phyloP scores from a whole-genome alignment of 2,113 vertebrate genomes.

The Struthio camelus region DNA sequence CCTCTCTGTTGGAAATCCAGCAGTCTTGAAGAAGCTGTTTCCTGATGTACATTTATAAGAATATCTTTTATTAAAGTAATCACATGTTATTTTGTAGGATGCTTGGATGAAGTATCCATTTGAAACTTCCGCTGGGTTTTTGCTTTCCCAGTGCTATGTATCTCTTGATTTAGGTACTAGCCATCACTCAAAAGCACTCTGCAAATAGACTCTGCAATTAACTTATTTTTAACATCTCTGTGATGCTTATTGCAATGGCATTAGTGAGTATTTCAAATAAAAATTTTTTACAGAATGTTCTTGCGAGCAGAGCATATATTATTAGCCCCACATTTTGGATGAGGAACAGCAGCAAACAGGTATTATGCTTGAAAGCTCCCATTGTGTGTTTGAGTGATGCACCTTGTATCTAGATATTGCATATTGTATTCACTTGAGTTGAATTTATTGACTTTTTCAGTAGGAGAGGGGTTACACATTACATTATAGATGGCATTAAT shows the following conservation, averaged over 20 bases:
- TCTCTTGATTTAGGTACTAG: rapidly evolving
- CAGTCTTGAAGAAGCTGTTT: too few relatives aligned
- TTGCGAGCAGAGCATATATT: not conserved
- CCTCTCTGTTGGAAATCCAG: not conserved
- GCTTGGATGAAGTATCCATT: rapidly evolving
- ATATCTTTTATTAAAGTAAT: rapidly evolving
- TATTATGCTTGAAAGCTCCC: not conserved
- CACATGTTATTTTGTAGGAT: rapidly evolving
- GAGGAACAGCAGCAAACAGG: not conserved
- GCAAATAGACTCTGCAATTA: rapidly evolving
- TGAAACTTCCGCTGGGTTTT: rapidly evolving
- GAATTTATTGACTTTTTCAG: not conserved
- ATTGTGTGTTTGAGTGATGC: rapidly evolving
- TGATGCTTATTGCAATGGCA: rapidly evolving
- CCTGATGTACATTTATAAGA: rapidly evolving
- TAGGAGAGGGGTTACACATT: not conserved
- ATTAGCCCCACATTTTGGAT: rapidly evolving
- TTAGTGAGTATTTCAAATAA: not conserved
- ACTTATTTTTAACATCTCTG: rapidly evolving
- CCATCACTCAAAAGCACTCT: rapidly evolving
- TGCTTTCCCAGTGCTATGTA: rapidly evolving
- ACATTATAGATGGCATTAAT: rapidly evolving
- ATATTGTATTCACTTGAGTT: not conserved
- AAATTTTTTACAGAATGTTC: not conserved
- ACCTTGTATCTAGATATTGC: rapidly evolving